phyloP scores from a whole-genome alignment of 2,113 vertebrate species.

The Cephalopterus ornatus region DNA sequence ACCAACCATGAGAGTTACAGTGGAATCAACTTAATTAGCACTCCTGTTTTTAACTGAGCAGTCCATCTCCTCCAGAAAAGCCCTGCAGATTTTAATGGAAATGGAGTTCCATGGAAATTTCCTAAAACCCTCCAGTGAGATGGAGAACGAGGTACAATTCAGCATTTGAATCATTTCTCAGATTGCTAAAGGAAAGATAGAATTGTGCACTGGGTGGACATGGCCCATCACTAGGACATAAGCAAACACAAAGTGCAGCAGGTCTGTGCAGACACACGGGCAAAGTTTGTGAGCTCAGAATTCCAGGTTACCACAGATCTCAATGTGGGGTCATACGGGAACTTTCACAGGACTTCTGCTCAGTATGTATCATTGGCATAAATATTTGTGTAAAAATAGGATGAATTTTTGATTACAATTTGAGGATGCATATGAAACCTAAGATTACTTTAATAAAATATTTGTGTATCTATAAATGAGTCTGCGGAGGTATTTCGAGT shows the following conservation, averaged over 20 bases:
- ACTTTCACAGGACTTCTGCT: neutral
- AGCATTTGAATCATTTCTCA: neutral
- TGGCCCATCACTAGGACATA: fast-evolving
- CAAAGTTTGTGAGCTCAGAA: neutral
- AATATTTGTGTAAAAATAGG: neutral
- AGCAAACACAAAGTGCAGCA: neutral
- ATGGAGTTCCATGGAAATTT: neutral
- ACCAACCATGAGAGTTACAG: slow-evolving; percentile 9
- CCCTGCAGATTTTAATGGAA: neutral
- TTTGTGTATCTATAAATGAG: neutral
- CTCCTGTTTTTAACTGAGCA: neutral
- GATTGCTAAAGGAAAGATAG: neutral
- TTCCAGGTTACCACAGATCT: neutral
- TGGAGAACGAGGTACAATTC: neutral
- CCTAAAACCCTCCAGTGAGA: neutral
- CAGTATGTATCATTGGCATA: neutral
- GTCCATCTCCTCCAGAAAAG: neutral
- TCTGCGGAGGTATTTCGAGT: neutral
- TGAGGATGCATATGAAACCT: neutral
- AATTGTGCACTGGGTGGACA: neutral
- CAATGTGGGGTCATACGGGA: neutral
- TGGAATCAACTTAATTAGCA: slow-evolving; percentile 20
- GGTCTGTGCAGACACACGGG: neutral
- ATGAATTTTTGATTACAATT: neutral
- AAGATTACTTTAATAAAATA: neutral